Evolutionary conservation across 1,140 invertebrate species (phyloP), one percentile per base, ranked within the genome.

Genomic region (Dendroctonus valens): DNA sequence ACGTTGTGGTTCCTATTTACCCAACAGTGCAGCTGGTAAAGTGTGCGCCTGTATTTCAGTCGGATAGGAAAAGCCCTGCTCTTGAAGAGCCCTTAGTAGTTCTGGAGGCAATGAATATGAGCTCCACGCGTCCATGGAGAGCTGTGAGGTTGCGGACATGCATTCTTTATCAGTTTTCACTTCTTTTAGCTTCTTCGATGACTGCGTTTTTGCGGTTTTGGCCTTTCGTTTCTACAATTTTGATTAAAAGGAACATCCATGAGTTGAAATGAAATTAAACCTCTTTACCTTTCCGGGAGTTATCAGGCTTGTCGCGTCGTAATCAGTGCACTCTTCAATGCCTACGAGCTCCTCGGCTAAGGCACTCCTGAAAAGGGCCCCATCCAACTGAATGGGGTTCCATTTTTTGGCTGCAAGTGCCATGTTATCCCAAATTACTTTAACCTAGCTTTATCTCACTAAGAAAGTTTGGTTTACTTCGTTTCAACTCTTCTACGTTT

Each of bases 21-120:
- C 93, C 74, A 91, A 83, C 73, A 98, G 91, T 40, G 96, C 94
- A 62, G 92, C 84, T 26, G 93, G 91, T 41, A 98, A 80, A 7
- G 88, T 86, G 50, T 89, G 75, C 38, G 84, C 78, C 79, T 93
- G 87, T 75, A 98, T 98, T 70, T 87, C 81, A 3, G 95, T 98
- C 1, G 96, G 96, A 9, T 83, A 78, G 48, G 79, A 80, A 80
- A 97, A 98, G 0, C 87, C 86, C 69, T 90, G 83, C 63, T 92
- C 89, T 11, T 81, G 77, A 7, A 98, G 78, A 5, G 90, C 89
- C 75, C 85, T 85, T 38, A 95, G 74, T 67, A 98, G 85, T 14
- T 83, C 71, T 0, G 85, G 77, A 0, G 91, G 89, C 11, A 88
- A 88, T 79, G 79, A 89, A 78, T 85, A 85, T 75, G 77, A 81